Conservation (phyloP, 1,140 invertebrate genomes). For the Lepidotrigona ventralis region DNA sequence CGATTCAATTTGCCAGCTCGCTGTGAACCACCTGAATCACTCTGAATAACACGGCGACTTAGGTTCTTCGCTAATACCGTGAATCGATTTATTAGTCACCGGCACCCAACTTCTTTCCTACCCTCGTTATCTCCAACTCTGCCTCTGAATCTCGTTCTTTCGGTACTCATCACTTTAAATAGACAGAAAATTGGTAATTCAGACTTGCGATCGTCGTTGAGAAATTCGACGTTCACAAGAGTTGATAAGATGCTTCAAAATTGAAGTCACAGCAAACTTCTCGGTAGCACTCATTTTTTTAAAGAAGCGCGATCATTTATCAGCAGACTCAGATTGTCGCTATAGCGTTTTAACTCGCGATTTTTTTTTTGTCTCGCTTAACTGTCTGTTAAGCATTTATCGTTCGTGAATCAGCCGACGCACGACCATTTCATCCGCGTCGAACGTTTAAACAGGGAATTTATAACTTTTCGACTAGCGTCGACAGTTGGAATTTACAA, state of each 20-base stretch:
- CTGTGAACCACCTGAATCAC: neutral
- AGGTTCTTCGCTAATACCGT: no score
- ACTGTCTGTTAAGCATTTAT: conserved; percentile 1
- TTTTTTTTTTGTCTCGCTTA: neutral
- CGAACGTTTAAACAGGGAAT: conserved; percentile 2
- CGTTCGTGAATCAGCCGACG: neutral
- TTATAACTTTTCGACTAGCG: conserved; percentile 1
- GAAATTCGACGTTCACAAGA: no score
- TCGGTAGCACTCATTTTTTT: no score
- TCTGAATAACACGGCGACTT: neutral
- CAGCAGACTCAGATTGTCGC: neutral
- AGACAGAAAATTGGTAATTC: no score
- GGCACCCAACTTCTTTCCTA: no score
- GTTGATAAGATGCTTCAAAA: neutral
- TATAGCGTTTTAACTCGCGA: neutral
- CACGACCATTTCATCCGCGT: neutral
- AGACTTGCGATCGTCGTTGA: no score
- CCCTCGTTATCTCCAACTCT: no score
- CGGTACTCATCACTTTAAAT: no score
- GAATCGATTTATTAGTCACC: no score
- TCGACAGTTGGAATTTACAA: conserved; percentile 5
- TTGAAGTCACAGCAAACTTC: neutral
- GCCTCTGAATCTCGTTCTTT: no score
- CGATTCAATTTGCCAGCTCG: neutral
- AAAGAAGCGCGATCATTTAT: neutral